Conservation (phyloP, 2,888 invertebrate genomes). For the Nomada fabriciana region DNA sequence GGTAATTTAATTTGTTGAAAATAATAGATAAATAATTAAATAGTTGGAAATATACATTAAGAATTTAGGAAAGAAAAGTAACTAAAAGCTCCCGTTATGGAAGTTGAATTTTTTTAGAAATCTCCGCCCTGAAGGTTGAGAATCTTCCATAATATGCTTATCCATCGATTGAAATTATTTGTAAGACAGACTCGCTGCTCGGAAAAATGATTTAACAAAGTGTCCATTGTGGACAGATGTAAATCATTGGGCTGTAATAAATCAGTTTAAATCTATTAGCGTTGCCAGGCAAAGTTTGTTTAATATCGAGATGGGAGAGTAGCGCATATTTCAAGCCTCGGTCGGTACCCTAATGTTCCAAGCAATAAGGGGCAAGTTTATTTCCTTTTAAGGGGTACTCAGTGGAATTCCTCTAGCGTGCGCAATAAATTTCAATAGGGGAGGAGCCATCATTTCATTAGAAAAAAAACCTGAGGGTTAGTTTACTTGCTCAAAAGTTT, state of each 20-base stretch:
- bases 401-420: conserved; percentile 20
- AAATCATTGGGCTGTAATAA: not conserved
- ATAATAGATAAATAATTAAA: too few relatives aligned
- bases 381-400: conserved; percentile 16
- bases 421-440: conserved; percentile 39
- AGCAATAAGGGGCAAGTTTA: conserved; percentile 31
- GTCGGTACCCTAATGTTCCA: conserved; percentile 24
- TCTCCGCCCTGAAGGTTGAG: too few relatives aligned
- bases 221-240: not conserved
- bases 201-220: too few relatives aligned
- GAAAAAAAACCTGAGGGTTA: not conserved
- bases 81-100: too few relatives aligned
- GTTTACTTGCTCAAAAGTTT: not conserved
- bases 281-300: not conserved
- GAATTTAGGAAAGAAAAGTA: too few relatives aligned
- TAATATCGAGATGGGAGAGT: not conserved
- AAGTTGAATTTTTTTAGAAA: too few relatives aligned
- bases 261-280: not conserved
- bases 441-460: conserved; percentile 24
- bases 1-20: too few relatives aligned
- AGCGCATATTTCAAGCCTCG: conserved; percentile 16
- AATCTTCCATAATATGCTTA: too few relatives aligned
- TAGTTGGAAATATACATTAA: too few relatives aligned
- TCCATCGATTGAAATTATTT: too few relatives aligned
- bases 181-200: too few relatives aligned